Evolutionary conservation across 2,888 invertebrate genomes (phyloP).

Genomic region (Pachycephus smyrnensis): DNA sequence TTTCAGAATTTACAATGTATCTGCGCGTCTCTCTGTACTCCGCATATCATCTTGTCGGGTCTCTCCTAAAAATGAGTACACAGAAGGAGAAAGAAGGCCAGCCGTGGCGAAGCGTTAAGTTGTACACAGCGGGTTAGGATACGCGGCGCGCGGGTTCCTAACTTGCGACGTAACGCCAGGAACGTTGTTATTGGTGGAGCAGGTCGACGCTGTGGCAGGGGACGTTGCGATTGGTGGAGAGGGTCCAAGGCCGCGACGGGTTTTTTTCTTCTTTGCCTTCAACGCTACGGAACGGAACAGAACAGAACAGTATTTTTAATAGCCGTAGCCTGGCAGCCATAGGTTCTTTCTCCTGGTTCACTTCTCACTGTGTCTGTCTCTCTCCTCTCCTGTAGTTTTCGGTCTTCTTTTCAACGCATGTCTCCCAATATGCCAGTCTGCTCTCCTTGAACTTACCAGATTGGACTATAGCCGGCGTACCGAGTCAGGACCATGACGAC

Average conservation of each 20-base stretch:
- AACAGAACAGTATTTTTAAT: slow-evolving; percentile 28
- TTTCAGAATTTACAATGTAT: neutral
- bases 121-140: neutral
- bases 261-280: slow-evolving; percentile 33
- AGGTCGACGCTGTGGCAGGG: slow-evolving; percentile 24
- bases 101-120: neutral
- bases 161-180: neutral
- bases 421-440: neutral
- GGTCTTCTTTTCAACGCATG: neutral
- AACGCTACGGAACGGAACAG: slow-evolving; percentile 8
- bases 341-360: slow-evolving; percentile 16
- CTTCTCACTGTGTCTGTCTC: neutral
- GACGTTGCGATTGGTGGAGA: slow-evolving; percentile 29
- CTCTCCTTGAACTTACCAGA: slow-evolving; percentile 18
- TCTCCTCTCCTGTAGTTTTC: slow-evolving; percentile 5
- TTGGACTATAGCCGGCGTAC: neutral
- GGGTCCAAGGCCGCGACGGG: slow-evolving; percentile 35
- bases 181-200: slow-evolving; percentile 13
- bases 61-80: neutral
- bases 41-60: neutral
- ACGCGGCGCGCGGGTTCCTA: neutral
- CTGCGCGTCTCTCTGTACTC: neutral
- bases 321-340: neutral
- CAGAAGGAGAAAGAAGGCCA: neutral
- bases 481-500: slow-evolving; percentile 7